A percentile compares a stretch with the other conserved stretches of the same genome.
Conservation (phyloP, 2,113 vertebrate species). For the Chaetops frenatus region DNA sequence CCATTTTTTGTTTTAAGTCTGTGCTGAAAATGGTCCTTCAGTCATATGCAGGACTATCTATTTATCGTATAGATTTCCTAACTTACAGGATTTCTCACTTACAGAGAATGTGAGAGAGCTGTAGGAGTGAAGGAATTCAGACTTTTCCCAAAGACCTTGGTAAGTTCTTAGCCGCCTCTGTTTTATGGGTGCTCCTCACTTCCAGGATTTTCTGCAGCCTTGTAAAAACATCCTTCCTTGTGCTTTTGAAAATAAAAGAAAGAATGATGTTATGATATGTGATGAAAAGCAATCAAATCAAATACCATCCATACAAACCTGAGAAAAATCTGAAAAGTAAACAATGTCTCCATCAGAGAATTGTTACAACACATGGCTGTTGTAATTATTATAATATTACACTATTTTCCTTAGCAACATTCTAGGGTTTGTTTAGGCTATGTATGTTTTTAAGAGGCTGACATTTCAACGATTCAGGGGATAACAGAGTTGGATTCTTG, state of each 20-base stretch:
- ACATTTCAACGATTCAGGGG: constrained; percentile 21
- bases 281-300: constrained; percentile 24
- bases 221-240: not conserved
- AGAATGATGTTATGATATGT: not conserved
- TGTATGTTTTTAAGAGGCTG: constrained; percentile 49
- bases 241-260: constrained; percentile 34
- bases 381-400: constrained; percentile 6
- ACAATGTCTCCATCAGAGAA: constrained; percentile 22
- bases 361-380: not conserved
- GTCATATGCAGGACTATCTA: not conserved
- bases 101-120: not conserved
- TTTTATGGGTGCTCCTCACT: not conserved
- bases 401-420: constrained; percentile 63
- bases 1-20: not conserved
- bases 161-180: not conserved
- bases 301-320: constrained; percentile 12
- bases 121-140: not conserved
- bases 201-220: constrained; percentile 22
- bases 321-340: constrained; percentile 51
- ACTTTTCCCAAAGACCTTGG: not conserved
- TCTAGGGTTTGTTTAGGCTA: constrained; percentile 49
- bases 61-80: not conserved
- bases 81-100: not conserved
- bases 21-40: not conserved
- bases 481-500: constrained; percentile 3